Percentiles rank a stretch among this genome's conserved stretches.
Evolutionary conservation across 2,888 invertebrate genomes (phyloP).

Genomic region (Microplitis deprimator): DNA sequence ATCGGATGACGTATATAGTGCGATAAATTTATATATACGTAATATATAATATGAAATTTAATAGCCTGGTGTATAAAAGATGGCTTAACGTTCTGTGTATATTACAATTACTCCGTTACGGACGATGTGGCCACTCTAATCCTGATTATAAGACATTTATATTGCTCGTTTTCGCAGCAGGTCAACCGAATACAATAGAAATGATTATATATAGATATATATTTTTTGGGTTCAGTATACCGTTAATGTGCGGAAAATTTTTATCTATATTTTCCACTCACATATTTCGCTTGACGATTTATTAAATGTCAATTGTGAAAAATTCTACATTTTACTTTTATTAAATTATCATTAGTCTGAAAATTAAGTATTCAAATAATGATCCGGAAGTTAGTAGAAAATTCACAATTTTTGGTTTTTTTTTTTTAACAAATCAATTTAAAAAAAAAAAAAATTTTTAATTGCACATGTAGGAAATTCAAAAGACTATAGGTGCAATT

Average conservation of each 20-base stretch:
- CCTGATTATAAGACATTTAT: conserved; percentile 28
- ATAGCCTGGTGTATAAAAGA: conserved; percentile 39
- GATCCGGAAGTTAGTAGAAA: no score
- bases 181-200: conserved; percentile 16
- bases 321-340: no score
- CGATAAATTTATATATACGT: conserved; percentile 37
- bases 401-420: no score
- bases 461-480: no score
- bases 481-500: no score
- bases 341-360: no score
- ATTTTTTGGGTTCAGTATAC: neutral
- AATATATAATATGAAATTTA: conserved; percentile 42
- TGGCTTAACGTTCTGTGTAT: conserved; percentile 35
- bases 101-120: conserved; percentile 42
- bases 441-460: no score
- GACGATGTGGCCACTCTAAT: conserved; percentile 25
- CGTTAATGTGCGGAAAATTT: neutral
- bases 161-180: conserved; percentile 17
- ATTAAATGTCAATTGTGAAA: no score
- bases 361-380: no score
- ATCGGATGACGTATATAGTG: conserved; percentile 30
- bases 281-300: no score
- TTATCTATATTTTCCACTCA: no score
- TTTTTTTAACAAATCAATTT: no score
- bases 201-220: conserved; percentile 1